A percentile compares a stretch with the other conserved stretches of the same genome.
phyloP scores from a whole-genome alignment of 2,113 vertebrate species.

The Acanthisitta chloris region DNA sequence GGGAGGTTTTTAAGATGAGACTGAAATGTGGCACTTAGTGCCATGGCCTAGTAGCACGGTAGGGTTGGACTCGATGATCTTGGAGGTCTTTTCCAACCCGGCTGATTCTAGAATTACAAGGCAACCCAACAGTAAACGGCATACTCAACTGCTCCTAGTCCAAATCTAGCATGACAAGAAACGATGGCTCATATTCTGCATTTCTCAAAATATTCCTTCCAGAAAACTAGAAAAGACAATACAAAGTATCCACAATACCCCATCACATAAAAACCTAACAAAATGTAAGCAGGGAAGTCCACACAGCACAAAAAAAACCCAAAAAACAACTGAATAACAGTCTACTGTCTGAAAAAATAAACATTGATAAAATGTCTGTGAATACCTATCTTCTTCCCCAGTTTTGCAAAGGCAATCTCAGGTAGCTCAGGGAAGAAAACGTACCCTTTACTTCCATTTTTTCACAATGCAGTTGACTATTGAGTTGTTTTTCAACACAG shows the following conservation, averaged over 20 bases:
- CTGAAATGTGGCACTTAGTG: no score
- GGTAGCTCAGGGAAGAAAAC: neutral
- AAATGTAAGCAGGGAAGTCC: accelerated
- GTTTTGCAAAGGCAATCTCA: no score
- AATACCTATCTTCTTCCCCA: neutral
- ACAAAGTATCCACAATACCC: neutral
- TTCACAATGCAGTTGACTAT: neutral
- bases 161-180: neutral
- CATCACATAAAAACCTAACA: neutral
- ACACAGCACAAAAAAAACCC: neutral
- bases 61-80: no score
- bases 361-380: neutral
- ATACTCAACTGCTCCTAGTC: neutral
- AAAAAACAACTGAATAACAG: neutral
- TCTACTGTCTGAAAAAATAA: neutral
- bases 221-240: neutral
- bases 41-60: no score
- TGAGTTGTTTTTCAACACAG: neutral
- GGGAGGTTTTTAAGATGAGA: no score
- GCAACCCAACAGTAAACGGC: neutral
- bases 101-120: no score
- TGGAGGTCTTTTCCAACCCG: no score
- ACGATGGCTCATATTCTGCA: neutral
- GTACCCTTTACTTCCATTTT: neutral
- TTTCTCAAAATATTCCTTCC: neutral